phyloP scores from a whole-genome alignment of 2,888 invertebrate species.

The Zygothrica quintamaculata region DNA sequence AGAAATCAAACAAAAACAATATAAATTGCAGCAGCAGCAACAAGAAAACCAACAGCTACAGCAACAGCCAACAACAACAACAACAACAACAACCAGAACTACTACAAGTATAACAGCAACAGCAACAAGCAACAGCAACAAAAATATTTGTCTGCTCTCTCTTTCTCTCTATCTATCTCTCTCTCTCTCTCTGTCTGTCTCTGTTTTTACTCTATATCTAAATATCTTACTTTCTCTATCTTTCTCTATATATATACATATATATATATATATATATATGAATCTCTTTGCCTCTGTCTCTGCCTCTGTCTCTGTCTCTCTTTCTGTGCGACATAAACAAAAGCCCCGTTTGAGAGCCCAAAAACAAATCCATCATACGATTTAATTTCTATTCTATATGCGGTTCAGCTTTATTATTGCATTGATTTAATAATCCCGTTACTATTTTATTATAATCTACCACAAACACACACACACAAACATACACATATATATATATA shows the following conservation, averaged over 20 bases:
- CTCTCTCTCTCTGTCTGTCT: slow-evolving; percentile 7
- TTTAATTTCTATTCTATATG: slow-evolving; percentile 85
- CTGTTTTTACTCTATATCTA: slow-evolving; percentile 20
- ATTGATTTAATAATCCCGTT: slow-evolving; percentile 74
- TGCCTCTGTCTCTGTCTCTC: too few species aligned
- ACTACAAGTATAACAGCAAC: slow-evolving; percentile 12
- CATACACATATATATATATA: slow-evolving; percentile 33
- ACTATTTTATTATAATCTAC: slow-evolving; percentile 69
- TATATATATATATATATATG: slow-evolving; percentile 67
- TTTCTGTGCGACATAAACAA: slow-evolving; percentile 40
- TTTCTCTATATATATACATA: slow-evolving; percentile 58
- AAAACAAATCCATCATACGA: slow-evolving; percentile 73
- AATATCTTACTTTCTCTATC: slow-evolving; percentile 28
- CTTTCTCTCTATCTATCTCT: slow-evolving; percentile 20
- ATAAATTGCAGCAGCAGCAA: slow-evolving; percentile 16
- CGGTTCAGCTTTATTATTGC: slow-evolving; percentile 85
- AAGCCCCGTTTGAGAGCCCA: slow-evolving; percentile 48
- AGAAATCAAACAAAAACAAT: slow-evolving; percentile 5
- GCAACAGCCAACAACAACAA: slow-evolving; percentile 14
- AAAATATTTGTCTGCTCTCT: slow-evolving; percentile 35
- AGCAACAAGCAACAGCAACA: slow-evolving; percentile 25
- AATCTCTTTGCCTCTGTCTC: too few species aligned
- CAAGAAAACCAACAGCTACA: slow-evolving; percentile 25
- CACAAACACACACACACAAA: slow-evolving; percentile 33
- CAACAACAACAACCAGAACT: slow-evolving; percentile 14